Percentiles rank a stretch among this genome's conserved stretches.
These are phyloP conservation scores for Drosophila novamexicana DNA, from an alignment of 1,140 invertebrate genomes.

Conservation along the genomic window DNA sequence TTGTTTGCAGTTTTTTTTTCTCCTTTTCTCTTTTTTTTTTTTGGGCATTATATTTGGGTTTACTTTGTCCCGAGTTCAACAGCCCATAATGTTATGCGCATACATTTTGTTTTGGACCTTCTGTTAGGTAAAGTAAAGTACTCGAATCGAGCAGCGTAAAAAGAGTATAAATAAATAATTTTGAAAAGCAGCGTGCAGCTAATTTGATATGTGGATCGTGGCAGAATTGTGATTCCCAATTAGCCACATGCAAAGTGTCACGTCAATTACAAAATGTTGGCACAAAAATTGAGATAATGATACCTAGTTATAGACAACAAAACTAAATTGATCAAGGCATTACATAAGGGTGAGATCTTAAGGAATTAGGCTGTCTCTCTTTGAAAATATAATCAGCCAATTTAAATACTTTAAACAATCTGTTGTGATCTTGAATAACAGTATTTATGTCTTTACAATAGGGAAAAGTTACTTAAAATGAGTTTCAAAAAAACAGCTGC, in stretches of 20 bases:
- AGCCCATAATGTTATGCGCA: slow-evolving; percentile 72
- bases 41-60: slow-evolving; percentile 43
- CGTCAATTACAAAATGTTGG: slow-evolving; percentile 40
- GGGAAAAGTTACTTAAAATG: not conserved
- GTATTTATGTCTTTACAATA: not conserved
- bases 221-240: slow-evolving; percentile 48
- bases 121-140: slow-evolving; percentile 28
- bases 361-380: not conserved
- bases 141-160: slow-evolving; percentile 6
- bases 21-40: slow-evolving; percentile 17
- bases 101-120: slow-evolving; percentile 43
- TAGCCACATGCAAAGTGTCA: slow-evolving; percentile 66
- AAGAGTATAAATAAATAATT: not conserved
- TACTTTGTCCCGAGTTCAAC: slow-evolving; percentile 60
- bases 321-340: slow-evolving; percentile 3
- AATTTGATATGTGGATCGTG: slow-evolving; percentile 27
- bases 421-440: not conserved
- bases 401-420: not conserved
- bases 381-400: not conserved
- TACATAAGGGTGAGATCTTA: not conserved
- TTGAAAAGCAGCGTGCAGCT: slow-evolving; percentile 18
- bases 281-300: slow-evolving; percentile 27
- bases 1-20: slow-evolving; percentile 12
- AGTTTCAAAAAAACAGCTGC: not conserved
- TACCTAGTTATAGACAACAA: not conserved